phyloP scores from a whole-genome alignment of 2,888 invertebrate genomes.

The Drosophila greeni region DNA sequence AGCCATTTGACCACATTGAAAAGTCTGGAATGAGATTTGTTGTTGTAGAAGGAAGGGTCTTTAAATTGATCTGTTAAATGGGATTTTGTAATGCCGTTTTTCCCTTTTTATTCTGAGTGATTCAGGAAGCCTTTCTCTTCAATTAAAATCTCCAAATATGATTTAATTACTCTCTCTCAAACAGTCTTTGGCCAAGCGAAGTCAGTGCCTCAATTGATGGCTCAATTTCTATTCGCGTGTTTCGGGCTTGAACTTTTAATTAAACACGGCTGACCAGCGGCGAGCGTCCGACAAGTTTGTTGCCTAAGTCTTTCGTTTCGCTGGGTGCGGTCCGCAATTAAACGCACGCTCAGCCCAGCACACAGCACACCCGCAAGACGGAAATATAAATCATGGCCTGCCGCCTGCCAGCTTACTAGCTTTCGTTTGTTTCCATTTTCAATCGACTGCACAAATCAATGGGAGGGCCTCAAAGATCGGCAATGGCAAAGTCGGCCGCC shows the following conservation, averaged over 20 bases:
- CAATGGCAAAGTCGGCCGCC: constrained; percentile 3
- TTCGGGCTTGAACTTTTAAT: constrained; percentile 42
- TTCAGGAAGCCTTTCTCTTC: constrained; percentile 2
- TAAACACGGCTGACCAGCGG: constrained; percentile 16
- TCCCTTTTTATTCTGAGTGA: not conserved
- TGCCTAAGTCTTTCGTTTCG: constrained; percentile 34
- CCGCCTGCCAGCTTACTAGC: constrained; percentile 4
- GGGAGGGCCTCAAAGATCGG: constrained; percentile 36
- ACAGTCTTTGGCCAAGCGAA: constrained; percentile 5
- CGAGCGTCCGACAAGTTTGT: constrained; percentile 22
- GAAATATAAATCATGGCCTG: constrained; percentile 51
- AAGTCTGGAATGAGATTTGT: not conserved
- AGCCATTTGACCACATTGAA: constrained; percentile 24
- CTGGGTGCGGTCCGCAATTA: constrained; percentile 51
- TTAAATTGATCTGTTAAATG: not conserved
- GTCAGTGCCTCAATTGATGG: constrained; percentile 11
- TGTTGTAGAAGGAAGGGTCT: constrained; percentile 6
- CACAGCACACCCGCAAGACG: constrained; percentile 26
- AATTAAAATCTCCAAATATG: not conserved
- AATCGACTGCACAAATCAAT: constrained; percentile 51
- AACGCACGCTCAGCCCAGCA: constrained; percentile 40
- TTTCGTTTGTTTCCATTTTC: constrained; percentile 44
- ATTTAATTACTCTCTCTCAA: not conserved
- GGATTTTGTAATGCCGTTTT: not conserved
- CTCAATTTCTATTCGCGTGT: constrained; percentile 34